Base-by-base conservation (phyloP, 2,797 vertebrate species). In the Gouania willdenowi region DNA sequence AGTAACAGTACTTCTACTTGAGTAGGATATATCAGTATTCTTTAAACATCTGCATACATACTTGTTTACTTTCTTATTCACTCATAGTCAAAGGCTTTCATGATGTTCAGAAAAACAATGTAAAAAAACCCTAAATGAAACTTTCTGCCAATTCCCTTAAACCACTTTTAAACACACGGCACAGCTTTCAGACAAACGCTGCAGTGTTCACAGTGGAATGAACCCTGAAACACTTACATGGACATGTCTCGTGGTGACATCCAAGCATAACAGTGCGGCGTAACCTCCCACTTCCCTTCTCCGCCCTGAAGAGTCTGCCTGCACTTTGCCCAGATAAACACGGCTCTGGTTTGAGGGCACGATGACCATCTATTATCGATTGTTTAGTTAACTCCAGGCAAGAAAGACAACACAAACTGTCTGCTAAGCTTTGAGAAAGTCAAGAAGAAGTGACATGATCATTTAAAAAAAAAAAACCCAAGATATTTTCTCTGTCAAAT, bases 361-460 rank as follows among this genome's bases (percentile, higher is more conserved):
- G 35, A 55, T 60, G 64, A 61, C 66, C 63, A 41, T 76, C 41
- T 56, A 70, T 67, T 64, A 63, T 57, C 42, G 13, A 43, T 22
- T 67, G 71, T 86, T 83, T 83, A 80, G 79, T 75, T 55, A 66
- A 76, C 58, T 53, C 22, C 33, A n/a, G 40, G 31, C 34, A 9
- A 37, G 50, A 45, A n/a, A 82, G 75, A 80, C 71, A 63, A 79
- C 84, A 81, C 76, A 77, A 67, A 54, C 74, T 20, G 50, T 64
- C 45, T 8, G 20, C n/a, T 2, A 46, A 40, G 31, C 36, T 56
- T 54, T 59, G 52, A 48, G 51, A 48, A 58, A 44, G 25, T 14
- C 17, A 37, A 43, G 23, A 53, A n/a, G 26, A 45, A 30, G 34
- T 27, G 6, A 6, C 6, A 20, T 6, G 6, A 20, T 1, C 6